These are phyloP conservation scores for Cephus pygmeus DNA, from an alignment of 2,888 invertebrate genomes.

Conservation along the genomic window DNA sequence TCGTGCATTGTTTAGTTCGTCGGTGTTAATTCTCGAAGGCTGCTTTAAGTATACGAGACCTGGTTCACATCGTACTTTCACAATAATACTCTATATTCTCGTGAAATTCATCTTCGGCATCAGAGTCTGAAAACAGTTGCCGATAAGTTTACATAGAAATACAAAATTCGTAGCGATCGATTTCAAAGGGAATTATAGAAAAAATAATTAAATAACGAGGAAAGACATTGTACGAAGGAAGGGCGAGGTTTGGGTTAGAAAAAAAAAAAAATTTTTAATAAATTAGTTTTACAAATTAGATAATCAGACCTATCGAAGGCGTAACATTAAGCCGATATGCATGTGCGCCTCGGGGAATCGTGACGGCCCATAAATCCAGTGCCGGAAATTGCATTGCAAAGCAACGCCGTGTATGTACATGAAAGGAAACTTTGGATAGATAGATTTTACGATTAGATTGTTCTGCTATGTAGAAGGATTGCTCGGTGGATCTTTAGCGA, in stretches of 20 bases:
- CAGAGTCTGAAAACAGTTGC: background rate
- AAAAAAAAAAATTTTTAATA: background rate
- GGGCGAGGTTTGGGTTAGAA: background rate
- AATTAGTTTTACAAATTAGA: background rate
- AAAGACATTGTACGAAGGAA: background rate
- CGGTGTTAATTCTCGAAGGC: conserved; percentile 10
- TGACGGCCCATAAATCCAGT: background rate
- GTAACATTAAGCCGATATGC: background rate
- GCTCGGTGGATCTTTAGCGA: background rate
- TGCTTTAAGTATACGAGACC: conserved; percentile 17
- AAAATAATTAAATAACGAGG: background rate
- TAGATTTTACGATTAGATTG: background rate
- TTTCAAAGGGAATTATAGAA: background rate
- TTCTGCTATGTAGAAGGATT: background rate
- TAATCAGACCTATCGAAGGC: background rate
- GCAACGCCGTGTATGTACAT: background rate
- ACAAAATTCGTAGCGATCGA: background rate
- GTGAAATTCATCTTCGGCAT: background rate
- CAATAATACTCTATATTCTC: conserved; percentile 10
- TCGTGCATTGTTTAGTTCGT: conserved; percentile 21
- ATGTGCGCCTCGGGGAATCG: background rate
- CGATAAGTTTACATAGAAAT: no score
- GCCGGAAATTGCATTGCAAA: conserved; percentile 2
- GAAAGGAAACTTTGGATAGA: background rate
- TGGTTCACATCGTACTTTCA: conserved; percentile 33